A percentile compares a stretch with the other conserved stretches of the same genome.
Conservation (phyloP, 2,888 invertebrate genomes). For the Cosmorhoe ocellata region DNA sequence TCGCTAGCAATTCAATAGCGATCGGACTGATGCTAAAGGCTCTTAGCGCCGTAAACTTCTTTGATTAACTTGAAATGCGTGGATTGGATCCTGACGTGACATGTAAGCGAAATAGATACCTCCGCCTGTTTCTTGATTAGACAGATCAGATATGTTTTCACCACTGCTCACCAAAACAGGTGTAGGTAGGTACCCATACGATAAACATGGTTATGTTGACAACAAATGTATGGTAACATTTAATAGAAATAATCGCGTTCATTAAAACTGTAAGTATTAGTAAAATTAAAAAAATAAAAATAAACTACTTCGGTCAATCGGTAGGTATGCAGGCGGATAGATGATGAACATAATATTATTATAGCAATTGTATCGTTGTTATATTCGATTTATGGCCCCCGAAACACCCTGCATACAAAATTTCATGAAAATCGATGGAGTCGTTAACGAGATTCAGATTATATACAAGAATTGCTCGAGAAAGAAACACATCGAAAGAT, state of each 20-base stretch:
- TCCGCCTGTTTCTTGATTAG: constrained; percentile 28
- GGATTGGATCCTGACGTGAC: constrained; percentile 59
- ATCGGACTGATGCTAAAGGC: not conserved
- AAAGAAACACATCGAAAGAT: not conserved
- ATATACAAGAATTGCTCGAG: too few relatives aligned
- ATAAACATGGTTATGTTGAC: not conserved
- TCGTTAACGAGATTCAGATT: too few relatives aligned
- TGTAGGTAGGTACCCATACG: not conserved
- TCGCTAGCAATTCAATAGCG: not conserved
- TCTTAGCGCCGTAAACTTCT: constrained; percentile 52
- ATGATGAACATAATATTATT: too few relatives aligned
- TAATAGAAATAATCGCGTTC: not conserved
- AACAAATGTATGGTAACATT: not conserved
- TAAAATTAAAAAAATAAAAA: too few relatives aligned
- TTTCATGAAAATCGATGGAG: too few relatives aligned
- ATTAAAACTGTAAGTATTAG: too few relatives aligned
- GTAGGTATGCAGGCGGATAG: too few relatives aligned
- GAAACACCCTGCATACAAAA: too few relatives aligned
- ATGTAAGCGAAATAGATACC: constrained; percentile 53
- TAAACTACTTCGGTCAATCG: too few relatives aligned
- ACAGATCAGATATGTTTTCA: constrained; percentile 1
- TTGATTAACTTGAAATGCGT: constrained; percentile 63
- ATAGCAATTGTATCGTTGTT: too few relatives aligned
- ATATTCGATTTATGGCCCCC: too few relatives aligned
- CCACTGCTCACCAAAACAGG: not conserved